A percentile compares a stretch with the other conserved stretches of the same genome.
These are phyloP conservation scores for Merops nubicus DNA, from an alignment of 2,113 vertebrate genomes.

Conservation along the genomic window DNA sequence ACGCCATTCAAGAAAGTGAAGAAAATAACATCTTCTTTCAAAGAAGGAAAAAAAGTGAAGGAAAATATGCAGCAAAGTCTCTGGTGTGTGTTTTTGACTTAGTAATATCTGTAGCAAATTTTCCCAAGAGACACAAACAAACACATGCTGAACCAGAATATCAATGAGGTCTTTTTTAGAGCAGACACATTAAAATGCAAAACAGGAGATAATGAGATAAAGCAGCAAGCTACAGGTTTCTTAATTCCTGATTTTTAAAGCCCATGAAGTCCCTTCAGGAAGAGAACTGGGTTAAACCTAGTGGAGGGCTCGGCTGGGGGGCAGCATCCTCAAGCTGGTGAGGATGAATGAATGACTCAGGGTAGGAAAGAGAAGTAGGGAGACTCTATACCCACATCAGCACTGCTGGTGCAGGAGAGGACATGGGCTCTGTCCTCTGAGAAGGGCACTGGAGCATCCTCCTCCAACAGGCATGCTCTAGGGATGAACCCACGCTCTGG, in stretches of 20 bases:
- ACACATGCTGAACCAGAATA: conserved; percentile 76
- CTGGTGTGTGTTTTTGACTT: conserved; percentile 71
- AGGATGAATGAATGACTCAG: neutral
- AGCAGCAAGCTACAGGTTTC: conserved; percentile 76
- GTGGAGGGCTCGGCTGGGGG: neutral
- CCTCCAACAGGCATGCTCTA: accelerated
- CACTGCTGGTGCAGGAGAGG: accelerated
- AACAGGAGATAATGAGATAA: conserved; percentile 83
- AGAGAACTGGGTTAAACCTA: neutral
- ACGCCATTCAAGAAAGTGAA: neutral
- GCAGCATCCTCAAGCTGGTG: neutral
- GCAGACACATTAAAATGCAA: conserved; percentile 82
- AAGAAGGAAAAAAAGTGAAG: neutral
- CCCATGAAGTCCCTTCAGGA: neutral
- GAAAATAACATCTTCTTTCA: conserved; percentile 38
- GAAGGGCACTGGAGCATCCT: neutral
- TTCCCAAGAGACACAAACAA: conserved; percentile 81
- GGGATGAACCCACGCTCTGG: accelerated
- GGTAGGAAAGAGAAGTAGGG: neutral
- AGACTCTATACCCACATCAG: accelerated
- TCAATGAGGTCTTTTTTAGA: conserved; percentile 81
- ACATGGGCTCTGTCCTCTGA: accelerated
- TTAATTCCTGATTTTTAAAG: conserved; percentile 65
- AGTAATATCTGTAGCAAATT: conserved; percentile 77
- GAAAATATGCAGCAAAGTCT: conserved; percentile 60